phyloP scores from a whole-genome alignment of 2,888 invertebrate genomes.

The Leptopilina drosophilae region DNA sequence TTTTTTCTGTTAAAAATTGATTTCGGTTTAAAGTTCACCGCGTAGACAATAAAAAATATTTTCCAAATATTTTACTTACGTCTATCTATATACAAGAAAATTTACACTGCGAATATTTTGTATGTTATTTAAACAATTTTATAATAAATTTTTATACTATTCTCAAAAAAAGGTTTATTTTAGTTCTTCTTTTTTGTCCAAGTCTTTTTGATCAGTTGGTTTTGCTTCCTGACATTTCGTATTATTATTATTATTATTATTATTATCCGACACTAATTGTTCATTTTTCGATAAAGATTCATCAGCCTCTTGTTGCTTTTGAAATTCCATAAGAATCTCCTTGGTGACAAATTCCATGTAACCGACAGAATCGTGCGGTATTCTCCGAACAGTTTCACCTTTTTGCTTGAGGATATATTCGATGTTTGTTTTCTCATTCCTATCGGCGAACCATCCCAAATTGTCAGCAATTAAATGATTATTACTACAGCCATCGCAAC shows the following conservation, averaged over 20 bases:
- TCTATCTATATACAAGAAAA: not conserved
- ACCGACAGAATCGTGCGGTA: conserved; percentile 75
- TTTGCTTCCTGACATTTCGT: conserved; percentile 33
- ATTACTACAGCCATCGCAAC: conserved; percentile 91
- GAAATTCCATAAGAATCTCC: conserved; percentile 63
- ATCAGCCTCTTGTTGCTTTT: conserved; percentile 40
- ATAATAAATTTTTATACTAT: conserved; percentile 57
- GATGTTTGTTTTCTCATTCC: conserved; percentile 87
- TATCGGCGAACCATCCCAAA: conserved; percentile 94
- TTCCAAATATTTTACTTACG: conserved; percentile 14
- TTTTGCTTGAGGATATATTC: conserved; percentile 93
- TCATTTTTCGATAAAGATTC: not conserved
- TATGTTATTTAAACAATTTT: conserved; percentile 48
- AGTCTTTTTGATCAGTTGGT: conserved; percentile 35
- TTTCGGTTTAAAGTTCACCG: not conserved
- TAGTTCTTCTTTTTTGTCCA: not conserved
- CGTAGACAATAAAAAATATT: not conserved
- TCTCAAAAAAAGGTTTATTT: conserved; percentile 18
- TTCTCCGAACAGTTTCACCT: conserved; percentile 87
- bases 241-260: conserved; percentile 17
- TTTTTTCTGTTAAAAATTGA: not conserved
- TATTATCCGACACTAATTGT: conserved; percentile 10
- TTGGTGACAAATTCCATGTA: conserved; percentile 79
- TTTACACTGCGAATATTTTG: conserved; percentile 37
- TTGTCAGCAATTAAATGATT: conserved; percentile 98